Percentiles rank a stretch among this genome's conserved stretches.
Conservation (phyloP, 1,140 invertebrate species). For the Coptotermes formosanus region DNA sequence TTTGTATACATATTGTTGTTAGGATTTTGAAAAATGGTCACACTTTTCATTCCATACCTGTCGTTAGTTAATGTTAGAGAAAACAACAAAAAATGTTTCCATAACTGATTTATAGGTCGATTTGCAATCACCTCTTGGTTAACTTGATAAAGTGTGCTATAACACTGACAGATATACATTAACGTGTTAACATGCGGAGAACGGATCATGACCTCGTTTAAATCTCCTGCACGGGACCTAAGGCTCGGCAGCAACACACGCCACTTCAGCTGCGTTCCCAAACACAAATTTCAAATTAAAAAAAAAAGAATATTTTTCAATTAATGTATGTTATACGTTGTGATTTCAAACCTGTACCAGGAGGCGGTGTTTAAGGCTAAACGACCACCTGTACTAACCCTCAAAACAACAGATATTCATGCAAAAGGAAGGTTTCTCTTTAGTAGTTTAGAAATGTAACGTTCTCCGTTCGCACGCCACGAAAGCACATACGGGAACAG, state of each 20-base stretch:
- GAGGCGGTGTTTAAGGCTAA: too few species aligned
- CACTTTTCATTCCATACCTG: constrained; percentile 15
- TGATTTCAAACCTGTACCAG: too few species aligned
- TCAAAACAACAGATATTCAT: too few species aligned
- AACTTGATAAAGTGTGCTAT: constrained; percentile 4
- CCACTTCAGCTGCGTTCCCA: not conserved
- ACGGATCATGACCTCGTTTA: not conserved
- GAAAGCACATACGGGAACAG: too few species aligned
- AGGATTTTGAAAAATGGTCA: not conserved
- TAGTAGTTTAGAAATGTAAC: too few species aligned
- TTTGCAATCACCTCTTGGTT: constrained; percentile 4
- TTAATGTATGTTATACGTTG: not conserved
- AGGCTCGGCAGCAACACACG: not conserved
- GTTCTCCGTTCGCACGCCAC: too few species aligned
- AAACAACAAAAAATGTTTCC: not conserved
- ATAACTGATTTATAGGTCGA: constrained; percentile 8
- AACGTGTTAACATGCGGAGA: not conserved
- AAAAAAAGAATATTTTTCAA: not conserved
- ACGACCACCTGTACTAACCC: too few species aligned
- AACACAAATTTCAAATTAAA: not conserved
- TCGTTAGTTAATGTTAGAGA: constrained; percentile 16
- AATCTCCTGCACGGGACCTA: not conserved
- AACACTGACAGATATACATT: constrained; percentile 10
- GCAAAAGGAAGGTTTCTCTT: too few species aligned
- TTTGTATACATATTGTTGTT: constrained; percentile 9